Conservation (phyloP, 2,888 invertebrate species). For the Nomada goodeniana region DNA sequence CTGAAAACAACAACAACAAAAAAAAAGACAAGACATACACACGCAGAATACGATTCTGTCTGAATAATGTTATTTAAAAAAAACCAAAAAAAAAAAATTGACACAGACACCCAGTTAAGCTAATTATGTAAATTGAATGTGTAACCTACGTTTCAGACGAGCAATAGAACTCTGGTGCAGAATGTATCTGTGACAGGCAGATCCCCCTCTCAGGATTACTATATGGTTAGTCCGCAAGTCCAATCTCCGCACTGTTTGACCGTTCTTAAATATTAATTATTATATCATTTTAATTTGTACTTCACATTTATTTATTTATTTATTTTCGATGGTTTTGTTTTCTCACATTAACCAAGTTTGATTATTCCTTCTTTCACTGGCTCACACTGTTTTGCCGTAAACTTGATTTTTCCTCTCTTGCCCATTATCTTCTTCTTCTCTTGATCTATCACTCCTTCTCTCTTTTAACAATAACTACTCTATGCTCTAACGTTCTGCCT, state of each 20-base stretch:
- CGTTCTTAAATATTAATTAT: slow-evolving; percentile 82
- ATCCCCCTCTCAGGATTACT: slow-evolving; percentile 85
- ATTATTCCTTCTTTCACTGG: slow-evolving; percentile 24
- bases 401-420: slow-evolving; percentile 27
- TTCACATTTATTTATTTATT: slow-evolving; percentile 32
- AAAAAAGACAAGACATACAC: not conserved
- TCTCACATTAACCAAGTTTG: slow-evolving; percentile 50
- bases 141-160: slow-evolving; percentile 85
- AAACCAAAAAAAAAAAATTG: slow-evolving; percentile 5
- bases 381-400: slow-evolving; percentile 54
- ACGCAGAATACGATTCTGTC: not conserved
- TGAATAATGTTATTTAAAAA: not conserved
- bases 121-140: slow-evolving; percentile 83
- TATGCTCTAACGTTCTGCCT: slow-evolving; percentile 7
- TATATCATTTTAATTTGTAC: slow-evolving; percentile 62
- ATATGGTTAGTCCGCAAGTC: slow-evolving; percentile 85
- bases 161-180: slow-evolving; percentile 85
- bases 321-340: slow-evolving; percentile 48
- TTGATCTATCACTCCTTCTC: slow-evolving; percentile 18
- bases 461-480: slow-evolving; percentile 21
- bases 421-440: slow-evolving; percentile 24
- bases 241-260: slow-evolving; percentile 84
- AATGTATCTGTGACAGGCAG: slow-evolving; percentile 85
- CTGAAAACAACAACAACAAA: not conserved
- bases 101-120: slow-evolving; percentile 60